Percentiles rank a stretch among this genome's conserved stretches.
phyloP scores from a whole-genome alignment of 2,113 vertebrate genomes.

The Leucoraja erinaceus region DNA sequence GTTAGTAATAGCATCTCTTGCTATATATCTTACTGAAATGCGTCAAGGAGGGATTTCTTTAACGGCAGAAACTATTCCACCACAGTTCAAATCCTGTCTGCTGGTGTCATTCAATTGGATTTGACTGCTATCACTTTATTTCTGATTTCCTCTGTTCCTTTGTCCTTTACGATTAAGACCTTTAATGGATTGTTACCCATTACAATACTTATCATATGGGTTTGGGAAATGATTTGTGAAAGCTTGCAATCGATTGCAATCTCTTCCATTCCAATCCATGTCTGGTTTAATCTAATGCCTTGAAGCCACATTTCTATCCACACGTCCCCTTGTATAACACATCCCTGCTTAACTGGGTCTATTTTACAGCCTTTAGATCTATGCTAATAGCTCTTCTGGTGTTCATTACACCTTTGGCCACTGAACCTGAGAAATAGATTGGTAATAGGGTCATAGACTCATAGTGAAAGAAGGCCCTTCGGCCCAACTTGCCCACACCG shows the following conservation, averaged over 20 bases:
- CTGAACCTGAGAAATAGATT: background rate
- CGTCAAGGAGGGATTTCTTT: background rate
- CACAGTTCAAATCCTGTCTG: background rate
- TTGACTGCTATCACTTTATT: background rate
- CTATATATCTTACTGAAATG: background rate
- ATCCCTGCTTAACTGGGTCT: background rate
- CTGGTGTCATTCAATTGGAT: background rate
- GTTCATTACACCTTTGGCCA: background rate
- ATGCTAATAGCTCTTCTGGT: background rate
- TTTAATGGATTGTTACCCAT: conserved; percentile 22
- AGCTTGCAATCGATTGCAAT: conserved; percentile 26
- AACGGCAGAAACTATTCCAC: background rate
- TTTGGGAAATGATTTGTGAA: conserved; percentile 20
- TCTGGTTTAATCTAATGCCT: conserved; percentile 10
- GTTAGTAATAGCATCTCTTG: background rate
- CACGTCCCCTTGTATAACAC: background rate
- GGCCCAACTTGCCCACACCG: too few species aligned
- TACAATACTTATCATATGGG: conserved; percentile 9
- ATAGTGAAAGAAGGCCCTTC: too few species aligned
- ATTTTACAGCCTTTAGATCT: conserved; percentile 10
- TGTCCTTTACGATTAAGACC: conserved; percentile 5
- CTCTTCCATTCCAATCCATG: conserved; percentile 6
- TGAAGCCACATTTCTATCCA: conserved; percentile 32
- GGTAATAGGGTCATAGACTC: background rate
- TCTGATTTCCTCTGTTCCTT: background rate